Base-by-base conservation (phyloP, 2,888 invertebrate genomes). In the Panopea generosa region DNA sequence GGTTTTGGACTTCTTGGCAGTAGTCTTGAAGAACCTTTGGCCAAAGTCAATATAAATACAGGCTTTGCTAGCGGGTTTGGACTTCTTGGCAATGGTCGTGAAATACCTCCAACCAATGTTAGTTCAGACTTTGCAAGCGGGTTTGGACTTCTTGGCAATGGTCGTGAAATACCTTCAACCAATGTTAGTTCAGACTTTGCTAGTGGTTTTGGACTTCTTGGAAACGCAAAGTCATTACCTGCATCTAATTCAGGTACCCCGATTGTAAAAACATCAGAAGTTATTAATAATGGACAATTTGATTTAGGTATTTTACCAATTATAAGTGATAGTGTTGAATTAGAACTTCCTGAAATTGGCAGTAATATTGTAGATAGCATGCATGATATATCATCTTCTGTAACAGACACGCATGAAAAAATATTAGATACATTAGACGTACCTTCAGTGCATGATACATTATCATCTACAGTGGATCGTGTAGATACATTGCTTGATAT, bases 111-210 rank as follows among this genome's bases (percentile, higher is more conserved):
- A 22, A 33, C 33, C 11, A 33, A 33, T 7, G 33, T 33, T 11
- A 33, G 33, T 33, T 33, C 33, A 33, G 24, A 24, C 2, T 22
- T 50, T 9, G 50, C 18, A 20, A 20, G 50, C 22, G 50, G 50
- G n/a, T 50, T 50, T 20, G 50, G 50, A 50, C 50, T 50, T 50
- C 24, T 50, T 22, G 50, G 50, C 18, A 50, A 50, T 22, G 50
- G 24, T 20, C 50, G 50, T 14, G 24, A 20, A 20, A 11, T 11
- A 18, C 24, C 50, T 14, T 4, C 50, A 24, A 33, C 33, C 11
- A 33, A 33, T 11, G 33, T 33, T 11, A 33, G 11, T 33, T 7
- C 33, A 50, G 24, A 24, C 2, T 22, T 50, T 9, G 50, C 18
- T 22, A 20, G 50, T 22, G 50, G 50, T 50, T 50, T 50, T 20